A percentile compares a stretch with the other conserved stretches of the same genome.
phyloP scores from a whole-genome alignment of 2,113 vertebrate genomes.

The Etheostoma cragini region DNA sequence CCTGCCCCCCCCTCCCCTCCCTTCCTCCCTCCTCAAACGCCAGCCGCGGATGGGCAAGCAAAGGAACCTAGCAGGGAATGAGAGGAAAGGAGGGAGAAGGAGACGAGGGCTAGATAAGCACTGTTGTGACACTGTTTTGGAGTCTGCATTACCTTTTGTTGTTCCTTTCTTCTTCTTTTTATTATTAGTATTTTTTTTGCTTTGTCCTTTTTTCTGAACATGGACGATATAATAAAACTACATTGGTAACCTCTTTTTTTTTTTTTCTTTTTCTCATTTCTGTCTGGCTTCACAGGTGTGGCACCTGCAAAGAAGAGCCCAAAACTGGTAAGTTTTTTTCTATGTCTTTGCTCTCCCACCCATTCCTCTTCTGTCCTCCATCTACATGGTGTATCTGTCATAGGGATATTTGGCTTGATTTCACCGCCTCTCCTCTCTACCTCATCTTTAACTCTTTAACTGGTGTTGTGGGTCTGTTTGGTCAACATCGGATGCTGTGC shows the following conservation, averaged over 20 bases:
- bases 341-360: neutral
- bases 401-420: conserved; percentile 19
- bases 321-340: conserved; percentile 92
- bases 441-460: conserved; percentile 4
- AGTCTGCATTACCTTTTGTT: conserved; percentile 52
- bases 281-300: conserved; percentile 90
- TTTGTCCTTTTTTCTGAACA: conserved; percentile 48
- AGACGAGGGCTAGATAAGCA: conserved; percentile 87
- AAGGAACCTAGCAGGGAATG: conserved; percentile 62
- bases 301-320: conserved; percentile 98
- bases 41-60: conserved; percentile 75
- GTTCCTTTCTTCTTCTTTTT: conserved; percentile 30
- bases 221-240: conserved; percentile 56
- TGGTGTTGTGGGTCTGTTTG: conserved; percentile 59
- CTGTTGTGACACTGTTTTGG: conserved; percentile 85
- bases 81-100: conserved; percentile 64
- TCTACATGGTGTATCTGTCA: conserved; percentile 7
- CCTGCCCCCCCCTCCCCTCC: conserved; percentile 70
- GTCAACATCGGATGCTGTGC: conserved; percentile 45
- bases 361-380: neutral
- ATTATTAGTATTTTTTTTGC: neutral
- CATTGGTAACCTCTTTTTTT: conserved; percentile 64
- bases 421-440: neutral
- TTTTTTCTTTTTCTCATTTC: conserved; percentile 74
- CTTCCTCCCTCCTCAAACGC: conserved; percentile 87